These are phyloP conservation scores for Parauchenoglanis punctatus DNA, from an alignment of 2,797 vertebrate genomes.

Conservation along the genomic window DNA sequence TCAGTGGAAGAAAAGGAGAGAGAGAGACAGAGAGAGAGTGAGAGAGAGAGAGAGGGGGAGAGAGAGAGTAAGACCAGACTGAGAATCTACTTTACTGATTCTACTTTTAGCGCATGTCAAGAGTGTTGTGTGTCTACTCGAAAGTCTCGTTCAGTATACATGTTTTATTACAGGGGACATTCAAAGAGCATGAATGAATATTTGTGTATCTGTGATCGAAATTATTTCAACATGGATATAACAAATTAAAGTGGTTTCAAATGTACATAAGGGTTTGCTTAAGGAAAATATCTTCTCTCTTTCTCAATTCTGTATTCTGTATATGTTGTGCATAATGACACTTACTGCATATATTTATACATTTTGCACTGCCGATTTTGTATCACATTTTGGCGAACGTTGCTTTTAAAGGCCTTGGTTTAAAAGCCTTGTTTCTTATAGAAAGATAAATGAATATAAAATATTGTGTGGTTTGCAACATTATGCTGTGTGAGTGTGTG, in stretches of 20 bases:
- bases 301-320: neutral
- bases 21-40: constrained; percentile 20
- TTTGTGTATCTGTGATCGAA: neutral
- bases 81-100: neutral
- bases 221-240: neutral
- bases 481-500: neutral
- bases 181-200: neutral
- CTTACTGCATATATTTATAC: too few species aligned
- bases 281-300: neutral
- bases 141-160: neutral
- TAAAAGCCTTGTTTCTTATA: neutral
- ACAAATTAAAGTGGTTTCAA: neutral
- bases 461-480: neutral
- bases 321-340: neutral
- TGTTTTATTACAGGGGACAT: neutral
- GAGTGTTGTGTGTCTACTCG: neutral
- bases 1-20: constrained; percentile 22
- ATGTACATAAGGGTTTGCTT: neutral
- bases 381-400: neutral
- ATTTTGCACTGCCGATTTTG: neutral
- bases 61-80: neutral
- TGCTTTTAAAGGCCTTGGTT: neutral
- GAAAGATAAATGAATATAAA: neutral
- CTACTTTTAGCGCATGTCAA: neutral
- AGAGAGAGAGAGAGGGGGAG: constrained; percentile 32